Base-by-base conservation (phyloP, 1,140 invertebrate genomes). In the Mercenaria mercenaria region DNA sequence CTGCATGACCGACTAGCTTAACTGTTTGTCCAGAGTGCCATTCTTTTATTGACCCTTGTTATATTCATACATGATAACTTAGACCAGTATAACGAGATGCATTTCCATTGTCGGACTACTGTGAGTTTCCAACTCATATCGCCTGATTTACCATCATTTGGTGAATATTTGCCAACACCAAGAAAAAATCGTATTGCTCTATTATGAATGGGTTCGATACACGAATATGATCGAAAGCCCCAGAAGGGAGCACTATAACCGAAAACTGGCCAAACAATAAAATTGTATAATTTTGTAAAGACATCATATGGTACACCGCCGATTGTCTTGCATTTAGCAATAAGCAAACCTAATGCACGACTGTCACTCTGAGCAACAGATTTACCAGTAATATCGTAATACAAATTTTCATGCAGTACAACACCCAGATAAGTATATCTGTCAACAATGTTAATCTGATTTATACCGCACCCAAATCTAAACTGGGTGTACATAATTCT, bases 261-360 rank as follows among this genome's bases (percentile, higher is more conserved):
- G n/a, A 74, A 8, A 26, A 74, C 37, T 41, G 69, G 69, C 69
- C 69, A 64, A 74, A 74, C 34, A 2, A 74, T n/a, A 10, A 37
- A 23, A n/a, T 74, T 37, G n/a, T 74, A 43, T 43, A 74, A 74
- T n/a, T 74, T 74, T 74, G 69, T 74, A 26, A 74, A 74, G 13
- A 74, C 69, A 74, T 41, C 39, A n/a, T 74, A 74, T 23, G 69
- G 23, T n/a, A 74, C 37, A 18, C 69, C 69, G n/a, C 69, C 69
- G 2, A 43, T 43, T 20, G 39, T 4, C 23, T 74, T 41, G 11
- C 69, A 74, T 74, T 74, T 74, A 13, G 69, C 23, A 74, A 41
- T 41, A n/a, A 74, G 41, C 20, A 43, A 43, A 3, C 69, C 69
- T 10, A 43, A n/a, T 15, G 41, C 41, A 47, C 37, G 69, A 41